Base-by-base conservation (phyloP, 2,797 vertebrate species). In the Hoplostethus atlanticus region DNA sequence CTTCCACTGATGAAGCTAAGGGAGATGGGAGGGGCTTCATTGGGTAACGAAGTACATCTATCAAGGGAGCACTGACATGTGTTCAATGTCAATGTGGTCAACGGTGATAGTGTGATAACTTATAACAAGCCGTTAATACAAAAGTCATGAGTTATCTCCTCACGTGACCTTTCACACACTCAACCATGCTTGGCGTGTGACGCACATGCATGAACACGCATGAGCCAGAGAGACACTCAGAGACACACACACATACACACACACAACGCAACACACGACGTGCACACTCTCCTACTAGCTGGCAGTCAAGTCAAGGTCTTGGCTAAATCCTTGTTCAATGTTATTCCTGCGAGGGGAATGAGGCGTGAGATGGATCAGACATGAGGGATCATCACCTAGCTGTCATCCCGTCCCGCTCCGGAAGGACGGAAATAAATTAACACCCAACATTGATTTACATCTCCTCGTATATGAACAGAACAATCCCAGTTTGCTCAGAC, bases 121-220 rank as follows among this genome's bases (percentile, higher is more conserved):
- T 94, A 89, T 94, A 94, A 93, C 94, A 95, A 85, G 88, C 92
- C 93, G 95, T 96, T 95, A 96, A 96, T 95, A 92, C 91, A 54
- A 42, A 52, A 86, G 66, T 93, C 80, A 76, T 91, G 91, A 88
- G 90, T 95, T 95, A 95, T 82, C 91, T 88, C 81, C 81, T 90
- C 90, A 85, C 77, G 65, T 77, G 80, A 74, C 73, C 71, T 68
- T 78, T 64, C 72, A 54, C 58, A 61, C 47, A 16, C 48, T 50
- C 42, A 38, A 21, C 15, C 28, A 40, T 52, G 42, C 13, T 55
- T 51, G 36, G 4, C 6, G 17, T 34, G 47, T 51, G 36, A 47
- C 58, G 53, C 38, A 71, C 40, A 47, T 21, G 4, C 65, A 55
- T 38, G 68, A 25, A 57, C 36, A 52, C 56, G 60, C 68, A 52